phyloP scores from a whole-genome alignment of 2,797 vertebrate genomes.

The Darevskia nairensis region DNA sequence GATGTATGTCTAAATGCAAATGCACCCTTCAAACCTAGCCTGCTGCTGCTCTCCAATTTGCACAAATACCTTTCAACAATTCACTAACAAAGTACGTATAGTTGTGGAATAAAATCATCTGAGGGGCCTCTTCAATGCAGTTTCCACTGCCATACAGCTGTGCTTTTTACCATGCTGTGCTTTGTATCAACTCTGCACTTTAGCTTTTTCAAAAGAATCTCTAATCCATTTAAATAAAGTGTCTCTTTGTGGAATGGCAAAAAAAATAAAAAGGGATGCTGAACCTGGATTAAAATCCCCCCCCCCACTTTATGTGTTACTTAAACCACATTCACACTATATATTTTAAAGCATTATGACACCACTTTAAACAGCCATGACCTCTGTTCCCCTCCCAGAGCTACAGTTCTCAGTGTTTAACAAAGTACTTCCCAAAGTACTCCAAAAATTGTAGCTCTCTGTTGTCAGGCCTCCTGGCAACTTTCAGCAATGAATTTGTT shows the following conservation, averaged over 20 bases:
- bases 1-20: background rate
- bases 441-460: too few relatives aligned
- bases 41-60: background rate
- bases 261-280: background rate
- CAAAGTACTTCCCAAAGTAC: too few relatives aligned
- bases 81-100: background rate
- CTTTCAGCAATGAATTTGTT: background rate
- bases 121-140: background rate
- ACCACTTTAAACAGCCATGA: too few relatives aligned
- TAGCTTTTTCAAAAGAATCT: background rate
- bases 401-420: too few relatives aligned
- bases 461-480: too few relatives aligned
- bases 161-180: background rate
- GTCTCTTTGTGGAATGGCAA: background rate
- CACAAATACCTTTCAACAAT: background rate
- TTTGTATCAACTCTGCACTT: background rate
- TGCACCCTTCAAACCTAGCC: background rate
- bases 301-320: background rate
- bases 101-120: slow-evolving; percentile 10
- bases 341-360: too few relatives aligned
- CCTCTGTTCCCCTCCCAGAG: too few relatives aligned
- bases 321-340: too few relatives aligned
- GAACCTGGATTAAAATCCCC: background rate
- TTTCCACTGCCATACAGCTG: background rate
- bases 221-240: background rate